phyloP scores from a whole-genome alignment of 2,888 invertebrate genomes.

The Spodoptera picta region DNA sequence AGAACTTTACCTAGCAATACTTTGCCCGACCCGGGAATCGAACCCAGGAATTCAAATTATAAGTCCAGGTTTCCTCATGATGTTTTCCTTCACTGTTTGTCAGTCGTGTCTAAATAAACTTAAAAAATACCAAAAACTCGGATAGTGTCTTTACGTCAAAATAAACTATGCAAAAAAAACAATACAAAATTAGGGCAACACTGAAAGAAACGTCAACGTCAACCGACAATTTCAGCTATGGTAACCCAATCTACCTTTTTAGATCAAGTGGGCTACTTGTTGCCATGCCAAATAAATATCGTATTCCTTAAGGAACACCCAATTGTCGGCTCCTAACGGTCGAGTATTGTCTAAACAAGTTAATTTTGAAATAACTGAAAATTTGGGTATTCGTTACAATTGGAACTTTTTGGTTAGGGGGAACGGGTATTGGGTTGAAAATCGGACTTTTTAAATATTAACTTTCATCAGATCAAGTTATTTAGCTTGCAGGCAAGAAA shows the following conservation, averaged over 20 bases:
- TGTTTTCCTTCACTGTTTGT: too few species aligned
- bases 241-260: conserved; percentile 41
- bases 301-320: conserved; percentile 38
- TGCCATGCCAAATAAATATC: conserved; percentile 32
- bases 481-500: too few species aligned
- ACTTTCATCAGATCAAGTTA: too few species aligned
- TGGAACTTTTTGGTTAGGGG: conserved; percentile 30
- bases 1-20: too few species aligned
- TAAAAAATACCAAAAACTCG: too few species aligned
- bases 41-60: too few species aligned
- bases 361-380: conserved; percentile 55
- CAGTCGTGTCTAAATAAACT: too few species aligned
- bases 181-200: conserved; percentile 19
- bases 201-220: conserved; percentile 14
- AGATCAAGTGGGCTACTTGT: conserved; percentile 12
- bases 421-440: neutral
- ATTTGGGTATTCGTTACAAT: conserved; percentile 55
- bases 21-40: too few species aligned
- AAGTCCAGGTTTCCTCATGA: too few species aligned
- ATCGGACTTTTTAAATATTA: too few species aligned
- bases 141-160: too few species aligned
- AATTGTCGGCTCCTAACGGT: conserved; percentile 49
- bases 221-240: conserved; percentile 21
- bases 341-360: conserved; percentile 55
- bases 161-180: neutral